These are phyloP conservation scores for Lordiphosa mommai DNA, from an alignment of 1,140 invertebrate species.

Conservation along the genomic window DNA sequence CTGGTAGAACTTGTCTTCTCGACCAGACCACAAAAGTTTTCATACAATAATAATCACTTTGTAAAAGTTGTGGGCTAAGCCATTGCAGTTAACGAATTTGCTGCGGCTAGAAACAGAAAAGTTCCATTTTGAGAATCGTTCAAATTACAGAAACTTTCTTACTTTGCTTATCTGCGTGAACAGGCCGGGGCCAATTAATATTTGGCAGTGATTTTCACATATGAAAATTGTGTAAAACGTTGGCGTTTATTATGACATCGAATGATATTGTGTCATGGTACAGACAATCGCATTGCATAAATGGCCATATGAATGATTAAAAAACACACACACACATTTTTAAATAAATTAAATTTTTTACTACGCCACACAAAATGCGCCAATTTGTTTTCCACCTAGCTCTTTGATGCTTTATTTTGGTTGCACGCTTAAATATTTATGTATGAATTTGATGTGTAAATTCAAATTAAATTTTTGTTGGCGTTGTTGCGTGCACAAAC, in stretches of 20 bases:
- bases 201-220: constrained; percentile 24
- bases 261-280: constrained; percentile 20
- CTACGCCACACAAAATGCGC: constrained; percentile 8
- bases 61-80: constrained; percentile 66
- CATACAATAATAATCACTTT: constrained; percentile 76
- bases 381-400: not conserved
- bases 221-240: constrained; percentile 41
- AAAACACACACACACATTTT: constrained; percentile 8
- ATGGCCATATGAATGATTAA: constrained; percentile 61
- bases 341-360: constrained; percentile 51
- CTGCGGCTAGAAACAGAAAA: constrained; percentile 15
- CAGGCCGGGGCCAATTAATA: constrained; percentile 8
- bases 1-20: constrained; percentile 27
- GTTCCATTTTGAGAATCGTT: constrained; percentile 24
- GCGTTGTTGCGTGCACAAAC: constrained; percentile 29
- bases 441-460: constrained; percentile 66
- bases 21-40: constrained; percentile 53
- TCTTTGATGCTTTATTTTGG: not conserved
- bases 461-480: constrained; percentile 70
- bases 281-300: constrained; percentile 38
- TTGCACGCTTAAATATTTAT: constrained; percentile 57
- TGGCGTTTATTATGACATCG: constrained; percentile 61
- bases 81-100: constrained; percentile 65
- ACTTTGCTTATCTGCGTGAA: constrained; percentile 20
- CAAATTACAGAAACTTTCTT: constrained; percentile 43